Percentiles rank a stretch among this genome's conserved stretches.
These are phyloP conservation scores for Clamator glandarius DNA, from an alignment of 2,797 vertebrate genomes.

Conservation along the genomic window DNA sequence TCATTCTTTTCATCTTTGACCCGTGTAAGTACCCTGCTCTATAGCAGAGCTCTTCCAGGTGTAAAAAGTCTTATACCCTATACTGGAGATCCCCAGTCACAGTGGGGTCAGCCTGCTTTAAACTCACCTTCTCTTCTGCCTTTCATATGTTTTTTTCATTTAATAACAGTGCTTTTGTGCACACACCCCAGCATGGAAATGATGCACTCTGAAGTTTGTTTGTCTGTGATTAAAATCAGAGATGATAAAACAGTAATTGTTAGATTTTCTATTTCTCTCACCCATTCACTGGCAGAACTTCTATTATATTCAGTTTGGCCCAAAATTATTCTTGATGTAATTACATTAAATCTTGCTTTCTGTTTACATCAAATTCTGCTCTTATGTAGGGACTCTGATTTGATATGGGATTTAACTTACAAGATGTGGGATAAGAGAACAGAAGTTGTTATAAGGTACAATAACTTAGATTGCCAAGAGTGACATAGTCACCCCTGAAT, in stretches of 20 bases:
- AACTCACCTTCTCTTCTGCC: background rate
- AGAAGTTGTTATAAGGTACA: background rate
- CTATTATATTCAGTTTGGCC: background rate
- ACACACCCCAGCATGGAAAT: background rate
- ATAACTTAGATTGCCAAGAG: background rate
- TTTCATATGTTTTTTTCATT: background rate
- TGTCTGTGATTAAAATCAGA: background rate
- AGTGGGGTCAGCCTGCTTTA: background rate
- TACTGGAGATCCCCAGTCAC: background rate
- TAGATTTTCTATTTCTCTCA: background rate
- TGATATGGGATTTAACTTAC: background rate
- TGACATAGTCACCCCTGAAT: background rate
- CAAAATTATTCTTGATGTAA: background rate
- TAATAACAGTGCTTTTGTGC: background rate
- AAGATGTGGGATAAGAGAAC: background rate
- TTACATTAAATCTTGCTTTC: background rate
- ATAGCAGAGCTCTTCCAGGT: background rate
- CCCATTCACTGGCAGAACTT: background rate
- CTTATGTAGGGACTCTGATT: background rate
- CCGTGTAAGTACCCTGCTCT: background rate
- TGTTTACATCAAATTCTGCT: background rate
- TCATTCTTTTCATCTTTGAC: background rate
- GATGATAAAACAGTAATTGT: background rate
- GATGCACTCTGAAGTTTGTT: background rate
- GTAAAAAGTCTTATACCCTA: background rate